A percentile compares a stretch with the other conserved stretches of the same genome.
These are phyloP conservation scores for Clepsis dumicolana DNA, from an alignment of 2,888 invertebrate genomes.

Conservation along the genomic window DNA sequence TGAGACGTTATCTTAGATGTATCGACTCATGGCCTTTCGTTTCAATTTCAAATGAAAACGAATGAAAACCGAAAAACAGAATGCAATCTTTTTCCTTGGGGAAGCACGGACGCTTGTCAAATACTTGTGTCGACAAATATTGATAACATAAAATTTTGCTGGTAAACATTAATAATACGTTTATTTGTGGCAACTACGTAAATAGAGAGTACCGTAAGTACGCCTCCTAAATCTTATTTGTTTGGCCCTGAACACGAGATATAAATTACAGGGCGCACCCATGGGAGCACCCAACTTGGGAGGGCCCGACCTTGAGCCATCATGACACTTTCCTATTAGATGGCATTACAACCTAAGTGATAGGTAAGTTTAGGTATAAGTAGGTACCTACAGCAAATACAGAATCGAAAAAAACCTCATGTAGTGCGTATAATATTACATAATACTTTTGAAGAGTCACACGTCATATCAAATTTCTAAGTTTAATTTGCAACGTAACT, in stretches of 20 bases:
- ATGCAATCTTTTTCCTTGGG: too few relatives aligned
- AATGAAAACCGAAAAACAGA: background rate
- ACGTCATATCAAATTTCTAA: background rate
- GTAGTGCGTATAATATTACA: background rate
- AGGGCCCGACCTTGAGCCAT: constrained; percentile 55
- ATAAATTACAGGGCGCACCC: constrained; percentile 53
- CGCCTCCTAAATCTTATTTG: constrained; percentile 13
- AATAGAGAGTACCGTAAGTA: background rate
- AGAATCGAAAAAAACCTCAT: too few relatives aligned
- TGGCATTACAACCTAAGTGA: constrained; percentile 24
- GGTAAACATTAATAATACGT: background rate
- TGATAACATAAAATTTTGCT: background rate
- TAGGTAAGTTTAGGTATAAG: constrained; percentile 19
- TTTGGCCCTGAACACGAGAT: constrained; percentile 21
- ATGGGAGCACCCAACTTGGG: constrained; percentile 51
- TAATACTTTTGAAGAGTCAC: background rate
- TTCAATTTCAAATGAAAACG: background rate
- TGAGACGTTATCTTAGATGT: background rate
- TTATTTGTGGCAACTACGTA: background rate
- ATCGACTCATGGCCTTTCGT: background rate
- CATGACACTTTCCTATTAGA: constrained; percentile 50
- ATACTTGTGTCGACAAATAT: too few relatives aligned
- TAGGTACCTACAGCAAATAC: too few relatives aligned
- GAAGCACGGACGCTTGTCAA: too few relatives aligned
- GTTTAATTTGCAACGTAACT: background rate